Percentiles rank a stretch among this genome's conserved stretches.
Conservation (phyloP, 2,113 vertebrate species). For the Hippotragus niger region DNA sequence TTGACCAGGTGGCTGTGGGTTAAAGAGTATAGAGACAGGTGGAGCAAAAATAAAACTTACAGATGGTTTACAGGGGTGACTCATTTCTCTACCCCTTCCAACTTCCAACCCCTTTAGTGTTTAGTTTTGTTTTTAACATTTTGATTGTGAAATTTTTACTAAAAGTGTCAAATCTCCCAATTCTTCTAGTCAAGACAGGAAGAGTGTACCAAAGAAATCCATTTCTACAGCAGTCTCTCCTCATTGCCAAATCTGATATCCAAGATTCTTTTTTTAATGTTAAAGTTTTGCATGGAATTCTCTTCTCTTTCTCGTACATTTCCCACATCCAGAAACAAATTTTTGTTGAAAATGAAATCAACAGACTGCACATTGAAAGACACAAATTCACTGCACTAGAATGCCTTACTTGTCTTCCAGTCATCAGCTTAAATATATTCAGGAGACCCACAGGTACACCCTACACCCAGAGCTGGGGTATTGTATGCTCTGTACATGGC, state of each 20-base stretch:
- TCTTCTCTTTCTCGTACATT: neutral
- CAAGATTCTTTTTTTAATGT: neutral
- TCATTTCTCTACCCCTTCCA: conserved; percentile 12
- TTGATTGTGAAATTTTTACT: neutral
- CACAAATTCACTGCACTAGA: neutral
- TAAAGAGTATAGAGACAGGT: neutral
- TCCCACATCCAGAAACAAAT: neutral
- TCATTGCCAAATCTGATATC: neutral
- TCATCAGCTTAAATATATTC: neutral
- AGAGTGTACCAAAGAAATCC: neutral
- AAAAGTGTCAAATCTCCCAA: neutral
- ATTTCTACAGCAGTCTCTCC: neutral
- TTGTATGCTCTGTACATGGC: neutral
- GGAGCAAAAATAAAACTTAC: conserved; percentile 5
- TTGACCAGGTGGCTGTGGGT: neutral
- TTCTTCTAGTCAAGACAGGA: neutral
- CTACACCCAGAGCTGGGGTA: fast-evolving
- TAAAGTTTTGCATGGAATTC: neutral
- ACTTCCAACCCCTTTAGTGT: neutral
- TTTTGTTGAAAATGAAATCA: neutral
- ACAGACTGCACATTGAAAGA: neutral
- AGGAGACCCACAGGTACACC: neutral
- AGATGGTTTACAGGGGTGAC: conserved; percentile 25
- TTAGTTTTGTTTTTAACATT: neutral
- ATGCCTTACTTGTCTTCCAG: neutral